Base-by-base conservation (phyloP, 2,888 invertebrate genomes). In the Caradrina kadenii region DNA sequence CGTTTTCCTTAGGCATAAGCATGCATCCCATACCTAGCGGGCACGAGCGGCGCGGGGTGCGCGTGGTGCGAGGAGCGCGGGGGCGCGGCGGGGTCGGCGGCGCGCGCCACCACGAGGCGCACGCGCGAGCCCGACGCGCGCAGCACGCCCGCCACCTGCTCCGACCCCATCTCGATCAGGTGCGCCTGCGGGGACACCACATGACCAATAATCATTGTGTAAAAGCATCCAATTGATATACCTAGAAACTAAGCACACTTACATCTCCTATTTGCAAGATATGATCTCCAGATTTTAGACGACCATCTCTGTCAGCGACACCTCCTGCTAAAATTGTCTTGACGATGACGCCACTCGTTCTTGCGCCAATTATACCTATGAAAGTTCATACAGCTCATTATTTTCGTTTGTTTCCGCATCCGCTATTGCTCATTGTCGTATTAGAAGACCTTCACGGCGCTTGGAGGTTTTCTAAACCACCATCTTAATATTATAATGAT, bases 301-400 rank as follows among this genome's bases (percentile, higher is more conserved):
- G 97, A n/a, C 99, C 99, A 96, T 99, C 99, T 84, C 99, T 97
- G 94, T 99, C 99, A 11, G 99, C 99, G 4, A 99, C 99, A 64
- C 99, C 99, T 8, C 99, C 99, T 0, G 99, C 99, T 72, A 99
- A 96, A 83, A 99, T 99, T 19, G 99, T 99, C 94, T 99, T 99
- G 17, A 99, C 99, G 78, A 99, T 99, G n/a, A 99, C 99, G 8
- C 99, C 99, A 82, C 99, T 99, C 82, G 99, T 99, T 85, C 99
- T 97, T 60, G 98, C 98, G 31, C 99, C 99, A 88, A 99, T 99
- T 88, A 99, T 99, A 73, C 99, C 96, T 96, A 69, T 6, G 17
- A 42, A 83, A 35, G 52, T 63, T 62, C 22, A 64, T 22, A 53
- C 13, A 58, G 22, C 22, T 62, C 21, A 49, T 35, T 35, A 19